Conservation (phyloP, 2,797 vertebrate genomes). For the Phylloscopus collybita region DNA sequence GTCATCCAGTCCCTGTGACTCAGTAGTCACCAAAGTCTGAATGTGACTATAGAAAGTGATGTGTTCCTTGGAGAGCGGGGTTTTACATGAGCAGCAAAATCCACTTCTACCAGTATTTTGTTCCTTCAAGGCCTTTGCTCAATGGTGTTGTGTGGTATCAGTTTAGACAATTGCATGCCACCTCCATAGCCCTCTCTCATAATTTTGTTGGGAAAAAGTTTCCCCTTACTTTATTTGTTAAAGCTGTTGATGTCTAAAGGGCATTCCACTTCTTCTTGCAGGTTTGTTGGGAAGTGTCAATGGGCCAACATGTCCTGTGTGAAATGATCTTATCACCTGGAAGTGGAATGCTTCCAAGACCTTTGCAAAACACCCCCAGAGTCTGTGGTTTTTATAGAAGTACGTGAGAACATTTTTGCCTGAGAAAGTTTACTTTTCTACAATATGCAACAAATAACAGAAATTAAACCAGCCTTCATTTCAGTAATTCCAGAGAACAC, state of each 20-base stretch:
- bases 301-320: background rate
- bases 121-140: background rate
- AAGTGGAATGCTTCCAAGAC: background rate
- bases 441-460: background rate
- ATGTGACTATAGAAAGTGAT: background rate
- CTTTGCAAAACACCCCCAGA: background rate
- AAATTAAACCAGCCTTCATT: conserved; percentile 13
- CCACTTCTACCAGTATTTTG: background rate
- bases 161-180: background rate
- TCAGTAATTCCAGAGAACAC: conserved; percentile 1
- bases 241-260: background rate
- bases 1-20: background rate
- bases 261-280: background rate
- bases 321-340: background rate
- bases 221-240: background rate
- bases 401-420: background rate
- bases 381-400: background rate
- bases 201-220: background rate
- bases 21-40: background rate
- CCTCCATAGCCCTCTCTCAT: background rate
- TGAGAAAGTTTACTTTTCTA: background rate
- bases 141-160: background rate
- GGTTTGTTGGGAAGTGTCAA: background rate
- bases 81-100: background rate
- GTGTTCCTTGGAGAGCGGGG: background rate